phyloP scores from a whole-genome alignment of 2,888 invertebrate genomes.

The Ophion ventricosus region DNA sequence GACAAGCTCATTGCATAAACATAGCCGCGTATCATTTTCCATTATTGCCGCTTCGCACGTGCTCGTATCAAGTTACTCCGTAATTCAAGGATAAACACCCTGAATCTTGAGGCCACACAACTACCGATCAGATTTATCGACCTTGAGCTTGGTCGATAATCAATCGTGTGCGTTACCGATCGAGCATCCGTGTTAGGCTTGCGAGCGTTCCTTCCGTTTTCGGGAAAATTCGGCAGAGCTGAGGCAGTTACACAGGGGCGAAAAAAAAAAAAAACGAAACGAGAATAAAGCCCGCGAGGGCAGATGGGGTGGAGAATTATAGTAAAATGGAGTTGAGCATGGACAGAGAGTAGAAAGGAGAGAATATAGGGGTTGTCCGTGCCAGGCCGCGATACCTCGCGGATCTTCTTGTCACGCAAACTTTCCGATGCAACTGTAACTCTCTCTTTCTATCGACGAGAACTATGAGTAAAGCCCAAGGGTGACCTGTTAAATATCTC shows the following conservation, averaged over 20 bases:
- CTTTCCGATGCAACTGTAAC: slow-evolving; percentile 62
- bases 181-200: background rate
- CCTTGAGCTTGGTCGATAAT: slow-evolving; percentile 15
- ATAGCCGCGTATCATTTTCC: slow-evolving; percentile 42
- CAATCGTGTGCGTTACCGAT: slow-evolving; percentile 22
- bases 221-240: background rate
- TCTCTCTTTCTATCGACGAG: slow-evolving; percentile 50
- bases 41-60: slow-evolving; percentile 61
- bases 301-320: slow-evolving; percentile 76
- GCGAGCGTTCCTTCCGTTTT: background rate
- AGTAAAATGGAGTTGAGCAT: slow-evolving; percentile 78
- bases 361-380: slow-evolving; percentile 79
- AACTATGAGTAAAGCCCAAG: slow-evolving; percentile 42
- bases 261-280: slow-evolving; percentile 61
- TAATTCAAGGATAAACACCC: slow-evolving; percentile 8
- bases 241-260: slow-evolving; percentile 26
- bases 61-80: slow-evolving; percentile 44
- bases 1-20: slow-evolving; percentile 40
- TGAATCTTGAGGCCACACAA: slow-evolving; percentile 1
- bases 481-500: slow-evolving; percentile 30
- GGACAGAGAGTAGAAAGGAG: slow-evolving; percentile 39
- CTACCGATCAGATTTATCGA: slow-evolving; percentile 14
- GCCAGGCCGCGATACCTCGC: slow-evolving; percentile 84
- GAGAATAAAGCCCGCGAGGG: slow-evolving; percentile 67
- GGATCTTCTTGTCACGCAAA: slow-evolving; percentile 70